A percentile compares a stretch with the other conserved stretches of the same genome.
Evolutionary conservation across 2,113 vertebrate species (phyloP).

Genomic region (Plecotus auritus): DNA sequence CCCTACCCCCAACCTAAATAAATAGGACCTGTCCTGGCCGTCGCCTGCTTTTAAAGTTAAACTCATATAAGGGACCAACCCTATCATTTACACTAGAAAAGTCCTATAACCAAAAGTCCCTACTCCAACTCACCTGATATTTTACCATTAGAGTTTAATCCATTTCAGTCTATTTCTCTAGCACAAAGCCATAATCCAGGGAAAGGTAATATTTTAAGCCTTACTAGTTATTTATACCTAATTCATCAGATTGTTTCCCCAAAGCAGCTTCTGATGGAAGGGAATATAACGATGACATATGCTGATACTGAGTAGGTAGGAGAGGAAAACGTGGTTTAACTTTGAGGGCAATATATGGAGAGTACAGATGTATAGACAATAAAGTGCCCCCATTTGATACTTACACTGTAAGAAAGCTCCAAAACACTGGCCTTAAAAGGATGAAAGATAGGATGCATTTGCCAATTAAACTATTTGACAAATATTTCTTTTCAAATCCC

Average conservation of each 20-base stretch:
- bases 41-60: not conserved
- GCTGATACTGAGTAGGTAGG: not conserved
- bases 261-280: constrained; percentile 54
- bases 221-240: constrained; percentile 58
- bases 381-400: not conserved
- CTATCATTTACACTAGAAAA: not conserved
- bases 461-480: not conserved
- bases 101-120: not conserved
- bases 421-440: not conserved
- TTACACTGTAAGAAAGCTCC: not conserved
- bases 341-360: not conserved
- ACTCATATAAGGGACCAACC: not conserved
- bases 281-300: not conserved
- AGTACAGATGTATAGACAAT: not conserved
- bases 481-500: constrained; percentile 10
- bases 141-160: constrained; percentile 41
- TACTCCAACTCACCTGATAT: constrained; percentile 13
- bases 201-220: constrained; percentile 62
- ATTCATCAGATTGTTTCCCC: constrained; percentile 58
- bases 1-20: not conserved
- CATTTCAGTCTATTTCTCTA: constrained; percentile 25
- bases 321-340: not conserved
- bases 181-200: constrained; percentile 56
- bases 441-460: not conserved
- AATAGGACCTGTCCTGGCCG: not conserved